Conservation (phyloP, 2,797 vertebrate genomes). For the Anguilla pacifica region DNA sequence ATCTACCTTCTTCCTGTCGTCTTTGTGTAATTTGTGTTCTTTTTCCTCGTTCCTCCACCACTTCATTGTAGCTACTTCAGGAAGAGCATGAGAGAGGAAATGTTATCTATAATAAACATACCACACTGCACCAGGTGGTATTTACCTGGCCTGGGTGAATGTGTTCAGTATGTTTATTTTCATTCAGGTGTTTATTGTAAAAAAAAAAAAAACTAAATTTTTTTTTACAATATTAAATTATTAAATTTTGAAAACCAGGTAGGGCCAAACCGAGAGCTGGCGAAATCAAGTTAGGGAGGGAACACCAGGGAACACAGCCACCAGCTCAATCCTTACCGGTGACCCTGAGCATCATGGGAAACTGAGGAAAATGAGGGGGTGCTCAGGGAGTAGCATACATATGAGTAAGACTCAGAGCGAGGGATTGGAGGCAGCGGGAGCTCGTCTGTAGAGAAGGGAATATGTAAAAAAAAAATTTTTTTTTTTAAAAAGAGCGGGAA, state of each 20-base stretch:
- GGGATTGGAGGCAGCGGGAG: too few species aligned
- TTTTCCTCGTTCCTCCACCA: background rate
- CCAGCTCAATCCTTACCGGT: background rate
- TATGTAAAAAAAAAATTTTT: too few species aligned
- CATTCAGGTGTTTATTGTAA: background rate
- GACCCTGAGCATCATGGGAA: background rate
- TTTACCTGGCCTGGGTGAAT: background rate
- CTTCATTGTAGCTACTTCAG: background rate
- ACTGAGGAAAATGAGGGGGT: background rate
- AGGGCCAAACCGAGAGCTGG: background rate
- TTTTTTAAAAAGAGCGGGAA: too few species aligned
- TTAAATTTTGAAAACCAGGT: background rate
- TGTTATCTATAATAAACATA: background rate
- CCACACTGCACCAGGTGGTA: background rate
- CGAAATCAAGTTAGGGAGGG: background rate
- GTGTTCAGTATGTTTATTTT: background rate
- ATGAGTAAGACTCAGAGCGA: background rate
- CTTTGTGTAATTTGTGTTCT: background rate
- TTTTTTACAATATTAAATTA: too few species aligned
- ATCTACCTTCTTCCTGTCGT: background rate
- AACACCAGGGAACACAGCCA: background rate
- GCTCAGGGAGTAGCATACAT: background rate
- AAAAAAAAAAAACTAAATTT: too few species aligned
- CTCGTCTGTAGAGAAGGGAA: too few species aligned
- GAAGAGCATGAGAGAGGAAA: background rate